phyloP scores from a whole-genome alignment of 2,888 invertebrate species.

The Rhodophaea formosa region DNA sequence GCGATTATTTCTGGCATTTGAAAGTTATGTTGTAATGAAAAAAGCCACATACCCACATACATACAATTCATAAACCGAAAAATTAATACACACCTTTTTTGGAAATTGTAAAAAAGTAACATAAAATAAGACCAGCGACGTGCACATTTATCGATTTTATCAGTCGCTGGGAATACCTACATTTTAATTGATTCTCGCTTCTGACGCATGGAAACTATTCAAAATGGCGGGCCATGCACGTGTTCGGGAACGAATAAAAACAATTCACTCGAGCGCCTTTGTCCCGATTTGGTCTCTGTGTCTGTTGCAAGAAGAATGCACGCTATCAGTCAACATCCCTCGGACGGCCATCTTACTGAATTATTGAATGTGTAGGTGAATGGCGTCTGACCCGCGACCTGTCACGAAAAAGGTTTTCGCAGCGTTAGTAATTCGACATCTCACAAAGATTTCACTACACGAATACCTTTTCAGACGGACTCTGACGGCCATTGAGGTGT shows the following conservation, averaged over 20 bases:
- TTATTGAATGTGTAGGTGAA: constrained; percentile 56
- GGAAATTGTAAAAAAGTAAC: not conserved
- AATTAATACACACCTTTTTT: no score
- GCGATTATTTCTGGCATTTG: no score
- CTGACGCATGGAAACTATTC: not conserved
- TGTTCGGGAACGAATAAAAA: not conserved
- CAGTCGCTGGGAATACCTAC: not conserved
- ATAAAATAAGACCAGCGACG: not conserved
- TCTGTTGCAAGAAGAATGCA: constrained; percentile 1
- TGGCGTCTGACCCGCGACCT: constrained; percentile 41
- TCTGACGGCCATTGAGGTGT: constrained; percentile 27
- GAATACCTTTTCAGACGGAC: constrained; percentile 27
- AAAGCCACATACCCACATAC: no score
- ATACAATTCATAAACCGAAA: no score
- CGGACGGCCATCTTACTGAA: constrained; percentile 48
- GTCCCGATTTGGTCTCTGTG: no score
- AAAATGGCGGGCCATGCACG: not conserved
- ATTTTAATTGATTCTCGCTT: not conserved
- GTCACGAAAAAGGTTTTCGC: constrained; percentile 44
- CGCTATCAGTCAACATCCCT: not conserved
- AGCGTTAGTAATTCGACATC: constrained; percentile 35
- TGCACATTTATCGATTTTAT: not conserved
- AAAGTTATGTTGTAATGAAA: no score
- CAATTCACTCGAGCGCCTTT: not conserved
- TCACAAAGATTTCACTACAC: constrained; percentile 28